Percentiles rank a stretch among this genome's conserved stretches.
Evolutionary conservation across 2,888 invertebrate species (phyloP).

Genomic region (Eristalinus aeneus): DNA sequence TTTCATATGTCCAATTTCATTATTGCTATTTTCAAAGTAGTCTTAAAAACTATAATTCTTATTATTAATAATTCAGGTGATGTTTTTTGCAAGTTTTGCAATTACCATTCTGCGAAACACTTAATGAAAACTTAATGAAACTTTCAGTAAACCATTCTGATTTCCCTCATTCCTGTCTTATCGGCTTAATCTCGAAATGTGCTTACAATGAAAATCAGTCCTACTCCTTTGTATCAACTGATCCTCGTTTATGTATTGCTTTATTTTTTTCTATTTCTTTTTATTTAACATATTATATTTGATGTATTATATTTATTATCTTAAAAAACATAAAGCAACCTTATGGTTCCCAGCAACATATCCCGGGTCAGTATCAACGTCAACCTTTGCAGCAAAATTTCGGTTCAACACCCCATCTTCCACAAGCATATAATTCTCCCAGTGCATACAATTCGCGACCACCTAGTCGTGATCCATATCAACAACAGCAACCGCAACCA

Average conservation of each 20-base stretch:
- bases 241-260: slow-evolving; percentile 18
- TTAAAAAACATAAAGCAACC: slow-evolving; percentile 79
- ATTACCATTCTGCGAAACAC: neutral
- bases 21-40: too few relatives aligned
- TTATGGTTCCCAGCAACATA: slow-evolving; percentile 82
- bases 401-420: slow-evolving; percentile 80
- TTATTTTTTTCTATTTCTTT: slow-evolving; percentile 56
- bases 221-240: slow-evolving; percentile 28
- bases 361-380: slow-evolving; percentile 80
- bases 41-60: too few relatives aligned
- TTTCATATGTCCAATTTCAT: too few relatives aligned
- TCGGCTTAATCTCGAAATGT: slow-evolving; percentile 37
- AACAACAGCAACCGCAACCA: slow-evolving; percentile 77
- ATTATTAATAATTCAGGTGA: too few relatives aligned
- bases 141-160: neutral
- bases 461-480: slow-evolving; percentile 80
- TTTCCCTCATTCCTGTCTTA: neutral
- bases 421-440: slow-evolving; percentile 77
- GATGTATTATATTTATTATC: slow-evolving; percentile 1
- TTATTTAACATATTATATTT: neutral
- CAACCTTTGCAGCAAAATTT: slow-evolving; percentile 78
- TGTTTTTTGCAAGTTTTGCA: slow-evolving; percentile 1
- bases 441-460: slow-evolving; percentile 79
- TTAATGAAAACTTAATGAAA: neutral
- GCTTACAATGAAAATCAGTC: slow-evolving; percentile 45